Evolutionary conservation across 1,140 invertebrate genomes (phyloP), one percentile per base, ranked within the genome.

Genomic region (Drosophila serrata): DNA sequence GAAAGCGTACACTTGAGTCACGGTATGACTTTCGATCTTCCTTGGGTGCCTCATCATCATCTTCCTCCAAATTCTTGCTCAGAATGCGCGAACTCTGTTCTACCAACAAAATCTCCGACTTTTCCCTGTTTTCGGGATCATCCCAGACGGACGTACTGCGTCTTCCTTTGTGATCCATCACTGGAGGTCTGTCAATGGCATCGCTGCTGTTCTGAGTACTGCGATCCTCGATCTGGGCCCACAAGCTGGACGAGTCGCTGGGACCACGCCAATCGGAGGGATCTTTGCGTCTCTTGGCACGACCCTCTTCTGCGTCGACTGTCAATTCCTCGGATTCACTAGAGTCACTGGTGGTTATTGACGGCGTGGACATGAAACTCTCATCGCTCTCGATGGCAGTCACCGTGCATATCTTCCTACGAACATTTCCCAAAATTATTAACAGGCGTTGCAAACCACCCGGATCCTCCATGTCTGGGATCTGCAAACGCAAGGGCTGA

Each of bases 21-120:
- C 31, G 46, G 98, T 12, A 6, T 31, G 29, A 13, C 6, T n/a
- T 33, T 9, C 12, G n/a, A 6, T 42, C 3, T 6, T 15, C 42
- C 1, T 8, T 45, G 1, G 13, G 13, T n/a, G 4, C 12, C 1
- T 45, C 27, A 22, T n/a, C 12, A 2, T 45, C 27, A 22, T n/a
- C 40, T 11, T 3, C 3, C 13, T 31, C 12, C 13, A 0, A 12
- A 13, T 0, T 6, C 15, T 15, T 12, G 45, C 8, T 9, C 4
- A 9, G 1, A n/a, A 5, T n/a, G n/a, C 13, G 19, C 12, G 62
- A 35, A 5, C 22, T 40, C 13, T 64, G 62, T n/a, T 61, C 40
- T 0, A 64, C 57, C n/a, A 65, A 7, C 29, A 65, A 42, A n/a
- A 65, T 65, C 22, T 65, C 62, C 0, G 58, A 45, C n/a, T 62